Conservation (phyloP, 2,888 invertebrate genomes). For the Scaptodrosophila latifasciaeformis region DNA sequence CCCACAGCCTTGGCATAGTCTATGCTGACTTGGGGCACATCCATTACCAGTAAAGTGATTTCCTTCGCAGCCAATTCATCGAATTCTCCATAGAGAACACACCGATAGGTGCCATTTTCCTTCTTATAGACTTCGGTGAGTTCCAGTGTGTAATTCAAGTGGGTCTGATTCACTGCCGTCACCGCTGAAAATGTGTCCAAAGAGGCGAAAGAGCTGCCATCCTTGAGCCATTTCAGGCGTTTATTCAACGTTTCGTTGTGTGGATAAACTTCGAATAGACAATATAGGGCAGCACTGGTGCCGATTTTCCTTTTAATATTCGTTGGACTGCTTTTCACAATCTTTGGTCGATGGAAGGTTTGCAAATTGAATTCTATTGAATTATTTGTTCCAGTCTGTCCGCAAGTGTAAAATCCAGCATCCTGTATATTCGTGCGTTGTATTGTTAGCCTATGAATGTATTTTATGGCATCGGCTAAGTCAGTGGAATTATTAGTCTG, state of each 20-base stretch:
- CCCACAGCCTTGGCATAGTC: constrained; percentile 86
- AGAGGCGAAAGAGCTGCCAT: constrained; percentile 73
- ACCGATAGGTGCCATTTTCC: constrained; percentile 84
- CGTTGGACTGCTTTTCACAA: constrained; percentile 72
- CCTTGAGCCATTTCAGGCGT: constrained; percentile 78
- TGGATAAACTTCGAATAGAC: constrained; percentile 79
- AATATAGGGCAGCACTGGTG: constrained; percentile 76
- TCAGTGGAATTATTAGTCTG: constrained; percentile 16
- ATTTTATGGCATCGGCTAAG: constrained; percentile 6
- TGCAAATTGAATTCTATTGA: constrained; percentile 50
- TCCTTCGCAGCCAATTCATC: constrained; percentile 73
- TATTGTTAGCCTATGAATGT: constrained; percentile 76
- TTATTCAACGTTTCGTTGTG: constrained; percentile 71
- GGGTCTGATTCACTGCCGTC: constrained; percentile 77
- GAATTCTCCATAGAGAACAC: constrained; percentile 74
- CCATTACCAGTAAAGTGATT: constrained; percentile 79
- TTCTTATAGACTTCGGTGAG: constrained; percentile 79
- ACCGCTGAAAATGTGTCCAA: constrained; percentile 72
- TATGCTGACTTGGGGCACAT: constrained; percentile 82
- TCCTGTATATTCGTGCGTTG: constrained; percentile 77
- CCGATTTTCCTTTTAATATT: constrained; percentile 77
- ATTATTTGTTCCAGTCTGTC: constrained; percentile 72
- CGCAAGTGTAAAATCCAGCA: constrained; percentile 79
- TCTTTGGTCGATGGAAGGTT: constrained; percentile 73
- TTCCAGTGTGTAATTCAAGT: constrained; percentile 78